These are phyloP conservation scores for Cuniculus paca DNA, from an alignment of 2,797 vertebrate species.

Conservation along the genomic window DNA sequence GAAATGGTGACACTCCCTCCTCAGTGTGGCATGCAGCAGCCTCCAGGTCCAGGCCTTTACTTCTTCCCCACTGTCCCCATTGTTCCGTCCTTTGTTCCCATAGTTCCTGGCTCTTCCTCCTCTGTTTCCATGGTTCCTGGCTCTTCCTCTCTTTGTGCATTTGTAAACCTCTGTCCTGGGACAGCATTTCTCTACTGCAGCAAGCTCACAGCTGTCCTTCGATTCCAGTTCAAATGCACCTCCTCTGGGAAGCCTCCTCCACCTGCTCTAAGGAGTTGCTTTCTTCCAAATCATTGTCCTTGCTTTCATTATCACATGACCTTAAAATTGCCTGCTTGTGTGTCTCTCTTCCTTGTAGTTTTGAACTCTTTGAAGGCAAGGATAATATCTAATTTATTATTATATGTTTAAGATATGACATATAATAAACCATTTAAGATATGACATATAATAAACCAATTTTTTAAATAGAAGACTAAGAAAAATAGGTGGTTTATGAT, in stretches of 20 bases:
- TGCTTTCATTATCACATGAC: background rate
- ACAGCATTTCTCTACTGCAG: background rate
- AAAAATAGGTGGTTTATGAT: background rate
- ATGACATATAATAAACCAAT: background rate
- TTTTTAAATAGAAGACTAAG: background rate
- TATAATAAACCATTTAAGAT: background rate
- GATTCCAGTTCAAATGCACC: background rate
- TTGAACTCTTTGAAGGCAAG: background rate
- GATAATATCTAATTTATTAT: background rate
- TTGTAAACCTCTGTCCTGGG: background rate
- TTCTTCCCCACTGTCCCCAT: background rate
- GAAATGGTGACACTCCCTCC: background rate
- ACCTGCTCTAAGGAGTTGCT: background rate
- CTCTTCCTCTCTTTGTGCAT: background rate
- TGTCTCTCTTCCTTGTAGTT: background rate
- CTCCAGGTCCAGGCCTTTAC: background rate
- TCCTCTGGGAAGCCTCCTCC: background rate
- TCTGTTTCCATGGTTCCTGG: background rate
- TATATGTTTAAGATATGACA: background rate
- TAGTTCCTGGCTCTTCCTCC: background rate
- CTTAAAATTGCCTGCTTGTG: background rate
- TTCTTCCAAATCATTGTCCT: background rate
- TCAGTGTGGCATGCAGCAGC: background rate
- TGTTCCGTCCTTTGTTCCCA: background rate
- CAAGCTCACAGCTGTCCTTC: background rate